These are phyloP conservation scores for Betta splendens DNA, from an alignment of 2,797 vertebrate species.

Conservation along the genomic window DNA sequence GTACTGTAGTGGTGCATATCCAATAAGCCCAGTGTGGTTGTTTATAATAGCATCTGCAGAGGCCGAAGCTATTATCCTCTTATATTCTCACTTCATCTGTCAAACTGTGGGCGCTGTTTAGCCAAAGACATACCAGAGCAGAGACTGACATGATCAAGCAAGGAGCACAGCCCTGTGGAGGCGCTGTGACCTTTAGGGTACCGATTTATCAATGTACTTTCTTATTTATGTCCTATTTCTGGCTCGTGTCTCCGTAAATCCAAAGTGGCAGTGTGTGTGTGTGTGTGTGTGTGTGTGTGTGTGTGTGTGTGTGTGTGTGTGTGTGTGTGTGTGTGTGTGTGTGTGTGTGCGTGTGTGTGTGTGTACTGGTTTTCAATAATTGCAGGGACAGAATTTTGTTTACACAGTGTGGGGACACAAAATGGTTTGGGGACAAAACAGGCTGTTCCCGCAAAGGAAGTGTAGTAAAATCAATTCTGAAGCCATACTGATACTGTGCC, in stretches of 20 bases:
- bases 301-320: background rate
- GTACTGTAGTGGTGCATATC: too few species aligned
- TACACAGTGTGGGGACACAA: too few species aligned
- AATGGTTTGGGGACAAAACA: too few species aligned
- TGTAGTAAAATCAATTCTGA: too few species aligned
- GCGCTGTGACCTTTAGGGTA: background rate
- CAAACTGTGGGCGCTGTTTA: background rate
- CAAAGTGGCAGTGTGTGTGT: constrained; percentile 39
- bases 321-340: too few species aligned
- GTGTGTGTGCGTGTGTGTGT: too few species aligned
- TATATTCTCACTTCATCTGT: background rate
- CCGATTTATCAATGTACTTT: constrained; percentile 3
- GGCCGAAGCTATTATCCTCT: background rate
- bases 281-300: background rate
- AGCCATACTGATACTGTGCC: too few species aligned
- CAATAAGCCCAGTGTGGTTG: background rate
- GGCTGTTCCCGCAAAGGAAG: too few species aligned
- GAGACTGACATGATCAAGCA: background rate
- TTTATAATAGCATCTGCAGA: background rate
- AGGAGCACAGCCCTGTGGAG: background rate
- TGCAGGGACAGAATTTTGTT: too few species aligned
- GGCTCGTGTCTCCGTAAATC: constrained; percentile 39
- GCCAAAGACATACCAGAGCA: background rate
- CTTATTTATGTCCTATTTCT: constrained; percentile 16
- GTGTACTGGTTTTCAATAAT: too few species aligned